A percentile compares a stretch with the other conserved stretches of the same genome.
Conservation (phyloP, 2,113 vertebrate genomes). For the Falco punctatus region DNA sequence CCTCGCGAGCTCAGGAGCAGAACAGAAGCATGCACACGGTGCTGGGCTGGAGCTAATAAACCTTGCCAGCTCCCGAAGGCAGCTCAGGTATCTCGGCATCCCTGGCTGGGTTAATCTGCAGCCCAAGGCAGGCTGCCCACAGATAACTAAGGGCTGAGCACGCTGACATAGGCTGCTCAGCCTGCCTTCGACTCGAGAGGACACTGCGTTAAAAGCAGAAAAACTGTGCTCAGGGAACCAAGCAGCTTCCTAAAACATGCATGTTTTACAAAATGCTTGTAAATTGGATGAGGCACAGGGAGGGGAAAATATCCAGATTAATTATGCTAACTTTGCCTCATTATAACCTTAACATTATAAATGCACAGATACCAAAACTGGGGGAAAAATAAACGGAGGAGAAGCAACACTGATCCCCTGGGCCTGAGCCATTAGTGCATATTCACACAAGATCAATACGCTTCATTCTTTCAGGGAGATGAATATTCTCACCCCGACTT, state of each 20-base stretch:
- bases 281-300: background rate
- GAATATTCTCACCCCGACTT: background rate
- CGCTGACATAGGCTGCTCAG: background rate
- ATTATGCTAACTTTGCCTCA: background rate
- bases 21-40: fast-evolving
- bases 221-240: fast-evolving
- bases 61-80: background rate
- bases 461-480: background rate
- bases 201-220: fast-evolving
- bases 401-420: background rate
- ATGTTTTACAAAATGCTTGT: background rate
- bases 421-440: background rate
- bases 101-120: background rate
- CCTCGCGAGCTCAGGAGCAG: fast-evolving
- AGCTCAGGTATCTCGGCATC: fast-evolving
- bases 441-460: background rate
- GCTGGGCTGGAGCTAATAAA: background rate
- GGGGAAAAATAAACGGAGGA: background rate
- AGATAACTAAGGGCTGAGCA: background rate
- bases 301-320: background rate
- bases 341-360: background rate
- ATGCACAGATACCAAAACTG: background rate
- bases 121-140: background rate
- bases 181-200: fast-evolving
- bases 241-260: background rate